Percentiles rank a stretch among this genome's conserved stretches.
These are phyloP conservation scores for Reticulitermes lucifugus DNA, from an alignment of 2,888 invertebrate species.

Conservation along the genomic window DNA sequence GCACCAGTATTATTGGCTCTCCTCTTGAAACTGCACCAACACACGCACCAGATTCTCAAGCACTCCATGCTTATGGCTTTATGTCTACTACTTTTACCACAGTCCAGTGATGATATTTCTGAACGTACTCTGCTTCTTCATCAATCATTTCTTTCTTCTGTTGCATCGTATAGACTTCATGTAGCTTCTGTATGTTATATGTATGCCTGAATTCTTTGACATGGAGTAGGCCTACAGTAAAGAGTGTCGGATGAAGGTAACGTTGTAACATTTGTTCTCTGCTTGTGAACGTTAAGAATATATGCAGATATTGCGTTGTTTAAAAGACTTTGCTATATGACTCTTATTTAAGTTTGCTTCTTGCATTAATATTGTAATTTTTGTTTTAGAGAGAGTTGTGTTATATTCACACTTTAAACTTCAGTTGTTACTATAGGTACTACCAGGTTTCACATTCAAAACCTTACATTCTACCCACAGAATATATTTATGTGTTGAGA, in stretches of 20 bases:
- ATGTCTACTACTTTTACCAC: not conserved
- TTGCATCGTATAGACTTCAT: not conserved
- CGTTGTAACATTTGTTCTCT: not conserved
- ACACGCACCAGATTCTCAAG: not conserved
- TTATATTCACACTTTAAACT: too few relatives aligned
- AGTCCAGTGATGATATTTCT: not conserved
- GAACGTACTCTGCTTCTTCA: not conserved
- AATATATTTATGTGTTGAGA: too few relatives aligned
- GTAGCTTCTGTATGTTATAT: not conserved
- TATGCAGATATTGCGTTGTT: not conserved
- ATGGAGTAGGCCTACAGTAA: not conserved
- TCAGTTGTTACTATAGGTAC: too few relatives aligned
- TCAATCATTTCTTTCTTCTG: not conserved
- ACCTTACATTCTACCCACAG: too few relatives aligned
- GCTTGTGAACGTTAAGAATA: not conserved
- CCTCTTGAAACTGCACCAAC: not conserved
- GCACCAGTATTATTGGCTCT: not conserved
- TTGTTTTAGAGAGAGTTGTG: not conserved
- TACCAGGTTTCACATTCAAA: too few relatives aligned
- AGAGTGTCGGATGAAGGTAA: not conserved
- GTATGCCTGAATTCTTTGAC: not conserved
- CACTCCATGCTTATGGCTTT: not conserved
- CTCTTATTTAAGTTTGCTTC: not conserved
- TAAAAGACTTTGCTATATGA: not conserved
- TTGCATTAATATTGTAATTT: not conserved